Percentiles rank a stretch among this genome's conserved stretches.
phyloP scores from a whole-genome alignment of 2,113 vertebrate species.

The Geococcyx californianus region DNA sequence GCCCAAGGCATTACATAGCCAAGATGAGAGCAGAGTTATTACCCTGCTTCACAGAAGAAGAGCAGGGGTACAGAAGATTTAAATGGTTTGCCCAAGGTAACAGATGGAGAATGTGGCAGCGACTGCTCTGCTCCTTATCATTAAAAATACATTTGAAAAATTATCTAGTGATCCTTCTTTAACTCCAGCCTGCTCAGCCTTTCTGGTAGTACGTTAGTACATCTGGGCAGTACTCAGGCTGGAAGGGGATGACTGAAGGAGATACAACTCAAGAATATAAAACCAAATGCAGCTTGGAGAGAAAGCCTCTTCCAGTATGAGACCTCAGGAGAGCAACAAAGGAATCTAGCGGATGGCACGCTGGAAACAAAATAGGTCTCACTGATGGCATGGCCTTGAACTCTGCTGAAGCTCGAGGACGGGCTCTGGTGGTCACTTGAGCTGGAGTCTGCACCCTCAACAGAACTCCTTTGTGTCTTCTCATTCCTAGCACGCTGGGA shows the following conservation, averaged over 20 bases:
- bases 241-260: neutral
- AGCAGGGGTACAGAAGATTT: neutral
- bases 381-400: too few species aligned
- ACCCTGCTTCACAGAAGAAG: neutral
- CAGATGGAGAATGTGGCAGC: neutral
- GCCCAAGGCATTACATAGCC: neutral
- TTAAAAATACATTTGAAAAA: constrained; percentile 7
- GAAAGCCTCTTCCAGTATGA: neutral
- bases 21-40: constrained; percentile 24
- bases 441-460: neutral
- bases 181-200: neutral
- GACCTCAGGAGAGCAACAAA: neutral
- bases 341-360: neutral
- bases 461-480: neutral
- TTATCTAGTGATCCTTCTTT: neutral
- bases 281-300: neutral
- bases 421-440: fast-evolving
- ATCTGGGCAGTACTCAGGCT: neutral
- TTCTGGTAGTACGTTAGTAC: neutral
- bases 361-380: neutral
- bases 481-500: neutral
- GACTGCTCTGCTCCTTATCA: neutral
- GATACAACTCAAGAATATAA: neutral
- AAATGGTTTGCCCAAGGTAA: constrained; percentile 42
- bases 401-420: too few species aligned